Conservation (phyloP, 2,888 invertebrate genomes). For the Ormyrus thymus region DNA sequence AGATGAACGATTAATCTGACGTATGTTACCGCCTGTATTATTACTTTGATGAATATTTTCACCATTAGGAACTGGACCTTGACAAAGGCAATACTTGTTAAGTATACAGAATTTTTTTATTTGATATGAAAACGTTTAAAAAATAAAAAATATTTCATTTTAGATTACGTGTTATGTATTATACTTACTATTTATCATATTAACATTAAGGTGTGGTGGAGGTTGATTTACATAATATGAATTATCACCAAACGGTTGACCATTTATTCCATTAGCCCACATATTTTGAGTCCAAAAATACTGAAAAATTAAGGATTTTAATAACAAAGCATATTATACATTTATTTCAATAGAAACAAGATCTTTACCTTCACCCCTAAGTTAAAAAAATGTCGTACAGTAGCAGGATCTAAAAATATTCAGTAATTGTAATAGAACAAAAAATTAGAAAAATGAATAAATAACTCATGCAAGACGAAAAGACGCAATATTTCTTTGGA, state of each 20-base stretch:
- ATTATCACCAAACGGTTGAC: slow-evolving; percentile 43
- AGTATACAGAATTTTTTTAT: neutral
- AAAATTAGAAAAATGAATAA: neutral
- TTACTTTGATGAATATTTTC: slow-evolving; percentile 25
- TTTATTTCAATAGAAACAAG: neutral
- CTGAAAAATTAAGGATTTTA: slow-evolving; percentile 27
- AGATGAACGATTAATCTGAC: slow-evolving; percentile 45
- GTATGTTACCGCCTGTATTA: slow-evolving; percentile 43
- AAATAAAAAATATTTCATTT: neutral
- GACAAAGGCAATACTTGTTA: neutral
- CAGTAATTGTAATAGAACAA: slow-evolving; percentile 63
- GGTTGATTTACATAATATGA: slow-evolving; percentile 42
- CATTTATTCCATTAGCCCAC: slow-evolving; percentile 47
- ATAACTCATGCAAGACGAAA: neutral
- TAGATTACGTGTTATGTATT: slow-evolving; percentile 1
- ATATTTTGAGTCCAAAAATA: slow-evolving; percentile 54
- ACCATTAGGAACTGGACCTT: slow-evolving; percentile 25
- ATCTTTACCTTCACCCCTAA: slow-evolving; percentile 78
- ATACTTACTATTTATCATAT: slow-evolving; percentile 42
- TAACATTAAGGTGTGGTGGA: slow-evolving; percentile 33
- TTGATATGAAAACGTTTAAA: neutral
- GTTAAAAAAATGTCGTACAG: slow-evolving; percentile 82
- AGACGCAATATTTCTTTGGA: too few relatives aligned
- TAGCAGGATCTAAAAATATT: slow-evolving; percentile 77
- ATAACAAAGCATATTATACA: slow-evolving; percentile 1